phyloP scores from a whole-genome alignment of 2,797 vertebrate genomes.

The Falco peregrinus region DNA sequence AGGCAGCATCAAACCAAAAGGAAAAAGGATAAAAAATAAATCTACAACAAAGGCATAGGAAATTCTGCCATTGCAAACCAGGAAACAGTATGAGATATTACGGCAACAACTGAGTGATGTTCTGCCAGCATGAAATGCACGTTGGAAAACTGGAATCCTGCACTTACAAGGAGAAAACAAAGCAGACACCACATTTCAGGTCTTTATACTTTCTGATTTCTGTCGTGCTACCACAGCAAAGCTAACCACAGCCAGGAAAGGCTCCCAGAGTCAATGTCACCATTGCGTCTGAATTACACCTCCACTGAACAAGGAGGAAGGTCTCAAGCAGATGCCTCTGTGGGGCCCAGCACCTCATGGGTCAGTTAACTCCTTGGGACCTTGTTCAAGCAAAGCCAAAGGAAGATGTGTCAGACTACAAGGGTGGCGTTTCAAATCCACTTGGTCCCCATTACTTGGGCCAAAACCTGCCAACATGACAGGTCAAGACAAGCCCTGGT shows the following conservation, averaged over 20 bases:
- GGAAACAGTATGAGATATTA: background rate
- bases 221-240: background rate
- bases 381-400: background rate
- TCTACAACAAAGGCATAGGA: background rate
- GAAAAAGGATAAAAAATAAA: background rate
- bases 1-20: background rate
- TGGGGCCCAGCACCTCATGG: background rate
- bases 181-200: rapidly evolving
- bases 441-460: background rate
- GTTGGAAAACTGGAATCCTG: background rate
- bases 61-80: background rate
- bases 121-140: background rate
- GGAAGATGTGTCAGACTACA: background rate
- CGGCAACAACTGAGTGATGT: background rate
- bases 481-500: background rate
- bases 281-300: background rate
- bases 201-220: background rate
- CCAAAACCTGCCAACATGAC: background rate
- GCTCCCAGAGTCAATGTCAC: background rate
- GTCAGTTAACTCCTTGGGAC: background rate
- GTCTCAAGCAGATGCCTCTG: background rate
- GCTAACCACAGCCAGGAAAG: background rate
- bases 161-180: background rate
- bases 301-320: background rate
- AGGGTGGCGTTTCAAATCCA: background rate